Evolutionary conservation across 2,888 invertebrate species (phyloP).

Genomic region (Epiblema foenella): DNA sequence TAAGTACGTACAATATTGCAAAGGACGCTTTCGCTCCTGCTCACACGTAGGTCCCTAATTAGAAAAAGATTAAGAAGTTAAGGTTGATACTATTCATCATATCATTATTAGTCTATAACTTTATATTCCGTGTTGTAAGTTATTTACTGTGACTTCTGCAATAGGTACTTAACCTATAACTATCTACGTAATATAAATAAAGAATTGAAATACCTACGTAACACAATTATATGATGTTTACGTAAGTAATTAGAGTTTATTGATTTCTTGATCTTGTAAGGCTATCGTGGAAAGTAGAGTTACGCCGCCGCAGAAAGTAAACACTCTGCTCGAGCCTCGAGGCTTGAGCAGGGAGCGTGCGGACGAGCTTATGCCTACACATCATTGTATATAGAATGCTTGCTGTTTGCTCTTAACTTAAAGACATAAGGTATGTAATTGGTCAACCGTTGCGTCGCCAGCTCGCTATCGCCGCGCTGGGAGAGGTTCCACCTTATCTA

Average conservation of each 20-base stretch:
- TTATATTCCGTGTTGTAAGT: not conserved
- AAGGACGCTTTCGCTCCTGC: too few species aligned
- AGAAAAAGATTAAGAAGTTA: too few species aligned
- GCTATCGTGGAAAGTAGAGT: conserved; percentile 13
- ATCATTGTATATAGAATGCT: too few species aligned
- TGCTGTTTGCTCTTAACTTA: not conserved
- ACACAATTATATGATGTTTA: not conserved
- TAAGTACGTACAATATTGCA: too few species aligned
- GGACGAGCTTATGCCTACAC: too few species aligned
- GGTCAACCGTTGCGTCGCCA: not conserved
- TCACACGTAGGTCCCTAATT: too few species aligned
- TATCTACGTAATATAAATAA: conserved; percentile 1
- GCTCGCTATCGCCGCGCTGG: not conserved
- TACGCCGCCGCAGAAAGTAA: not conserved
- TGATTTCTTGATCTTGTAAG: conserved; percentile 25
- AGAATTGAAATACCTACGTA: not conserved
- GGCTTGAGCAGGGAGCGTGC: too few species aligned
- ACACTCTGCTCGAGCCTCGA: not conserved
- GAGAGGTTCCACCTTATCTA: not conserved
- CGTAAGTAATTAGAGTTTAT: conserved; percentile 19
- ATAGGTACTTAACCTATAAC: not conserved
- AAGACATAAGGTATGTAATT: not conserved
- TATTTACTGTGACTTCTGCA: not conserved
- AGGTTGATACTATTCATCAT: too few species aligned
- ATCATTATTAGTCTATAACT: not conserved